phyloP scores from a whole-genome alignment of 2,797 vertebrate species.

The Lerista edwardsae region DNA sequence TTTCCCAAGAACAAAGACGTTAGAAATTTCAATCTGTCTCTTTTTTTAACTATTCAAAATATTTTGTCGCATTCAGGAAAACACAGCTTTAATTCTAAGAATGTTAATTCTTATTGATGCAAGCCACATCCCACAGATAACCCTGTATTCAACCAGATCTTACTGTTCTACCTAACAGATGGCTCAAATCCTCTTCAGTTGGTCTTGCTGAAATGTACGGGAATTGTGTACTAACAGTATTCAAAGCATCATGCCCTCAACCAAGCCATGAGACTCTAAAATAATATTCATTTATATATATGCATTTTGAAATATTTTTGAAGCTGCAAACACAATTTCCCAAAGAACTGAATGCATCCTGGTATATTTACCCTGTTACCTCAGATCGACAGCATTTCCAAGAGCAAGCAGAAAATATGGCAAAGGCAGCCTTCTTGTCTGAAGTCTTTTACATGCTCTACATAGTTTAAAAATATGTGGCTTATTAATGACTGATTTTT shows the following conservation, averaged over 20 bases:
- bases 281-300: constrained; percentile 21
- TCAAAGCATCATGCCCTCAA: not conserved
- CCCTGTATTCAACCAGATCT: too few species aligned
- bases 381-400: constrained; percentile 50
- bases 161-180: constrained; percentile 25
- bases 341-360: constrained; percentile 8
- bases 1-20: not conserved
- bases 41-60: not conserved
- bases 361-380: constrained; percentile 54
- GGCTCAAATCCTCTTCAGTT: not conserved
- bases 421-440: constrained; percentile 66
- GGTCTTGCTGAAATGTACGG: not conserved
- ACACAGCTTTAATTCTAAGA: not conserved
- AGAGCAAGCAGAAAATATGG: constrained; percentile 66
- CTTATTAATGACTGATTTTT: constrained; percentile 76
- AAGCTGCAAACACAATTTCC: constrained; percentile 14
- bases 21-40: not conserved
- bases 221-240: not conserved
- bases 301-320: constrained; percentile 28
- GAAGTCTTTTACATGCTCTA: constrained; percentile 73
- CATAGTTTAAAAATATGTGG: constrained; percentile 77
- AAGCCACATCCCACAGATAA: not conserved
- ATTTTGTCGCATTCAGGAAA: not conserved
- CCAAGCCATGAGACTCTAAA: not conserved
- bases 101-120: not conserved